Evolutionary conservation across 2,797 vertebrate genomes (phyloP).

Genomic region (Coilia nasus): DNA sequence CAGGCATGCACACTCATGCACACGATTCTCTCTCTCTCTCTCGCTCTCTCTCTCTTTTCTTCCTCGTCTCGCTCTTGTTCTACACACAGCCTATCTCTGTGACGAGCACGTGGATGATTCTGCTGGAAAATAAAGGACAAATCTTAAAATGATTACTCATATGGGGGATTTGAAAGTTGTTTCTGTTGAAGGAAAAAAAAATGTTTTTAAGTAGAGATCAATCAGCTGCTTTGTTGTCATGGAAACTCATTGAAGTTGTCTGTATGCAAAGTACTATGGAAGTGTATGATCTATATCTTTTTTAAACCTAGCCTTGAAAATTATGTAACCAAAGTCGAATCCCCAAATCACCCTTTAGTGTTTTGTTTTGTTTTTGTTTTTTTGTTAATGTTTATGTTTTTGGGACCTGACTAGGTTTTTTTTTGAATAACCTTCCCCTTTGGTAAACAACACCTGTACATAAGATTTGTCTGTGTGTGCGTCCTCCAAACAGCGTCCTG

Average conservation of each 20-base stretch:
- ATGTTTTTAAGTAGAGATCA: conserved; percentile 64
- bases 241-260: conserved; percentile 78
- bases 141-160: conserved; percentile 36
- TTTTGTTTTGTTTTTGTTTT: conserved; percentile 69
- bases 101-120: conserved; percentile 38
- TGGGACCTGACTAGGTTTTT: conserved; percentile 57
- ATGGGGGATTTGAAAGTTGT: conserved; percentile 39
- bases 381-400: conserved; percentile 62
- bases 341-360: conserved; percentile 76
- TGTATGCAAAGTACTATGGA: conserved; percentile 84
- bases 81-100: not conserved
- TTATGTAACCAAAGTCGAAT: conserved; percentile 86
- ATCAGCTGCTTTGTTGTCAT: conserved; percentile 79
- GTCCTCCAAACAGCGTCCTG: conserved; percentile 60
- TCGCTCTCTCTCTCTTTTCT: conserved; percentile 30
- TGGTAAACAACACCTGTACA: conserved; percentile 74
- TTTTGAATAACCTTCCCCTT: conserved; percentile 71
- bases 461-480: conserved; percentile 77
- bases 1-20: conserved; percentile 41
- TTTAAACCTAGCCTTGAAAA: conserved; percentile 85
- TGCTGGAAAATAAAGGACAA: conserved; percentile 43
- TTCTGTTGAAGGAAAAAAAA: conserved; percentile 74
- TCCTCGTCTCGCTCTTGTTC: not conserved
- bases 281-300: conserved; percentile 80
- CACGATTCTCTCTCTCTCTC: conserved; percentile 36